Base-by-base conservation (phyloP, 1,140 invertebrate species). In the Portunus trituberculatus region DNA sequence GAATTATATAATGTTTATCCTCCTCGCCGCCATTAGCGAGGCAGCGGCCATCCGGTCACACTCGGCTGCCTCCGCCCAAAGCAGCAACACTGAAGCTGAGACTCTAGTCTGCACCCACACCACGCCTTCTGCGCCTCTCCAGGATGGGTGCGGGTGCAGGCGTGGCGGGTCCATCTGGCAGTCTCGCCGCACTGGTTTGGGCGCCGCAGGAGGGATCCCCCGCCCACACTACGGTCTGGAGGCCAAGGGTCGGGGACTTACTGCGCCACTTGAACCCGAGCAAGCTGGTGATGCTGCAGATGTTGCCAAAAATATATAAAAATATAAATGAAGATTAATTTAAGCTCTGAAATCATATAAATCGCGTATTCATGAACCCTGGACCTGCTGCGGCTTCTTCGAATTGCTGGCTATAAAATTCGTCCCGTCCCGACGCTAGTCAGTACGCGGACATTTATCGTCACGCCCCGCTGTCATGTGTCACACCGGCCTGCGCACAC, bases 241-340 rank as follows among this genome's bases (percentile, higher is more conserved):
- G 67, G 67, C 67, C 67, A 76, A 76, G 25, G 67, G 67, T 76
- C 67, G 67, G 67, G 67, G 67, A 76, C 67, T 76, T 76, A 76
- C 67, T 76, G 67, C 6, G n/a, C 67, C n/a, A 20, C 25, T n/a
- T n/a, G 67, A 76, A 76, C 67, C 67, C 67, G 67, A 76, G 67
- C n/a, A 76, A 12, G 20, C n/a, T 76, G 67, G 6, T 76, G 67
- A n/a, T 20, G 25, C 67, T 25, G n/a, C 67, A 76, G n/a, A 76
- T 76, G n/a, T 76, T 76, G 1, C 67, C 20, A 76, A 76, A 76
- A 76, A 76, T 76, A 76, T n/a, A n/a, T 76, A 76, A 76, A 76
- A 76, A 76, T 76, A 25, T 76, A 76, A 76, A 20, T n/a, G 20
- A 20, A 76, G 67, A 76, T 76, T 20, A 76, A n/a, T 76, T 76